phyloP scores from a whole-genome alignment of 1,140 invertebrate species.

The Drosophila watanabei region DNA sequence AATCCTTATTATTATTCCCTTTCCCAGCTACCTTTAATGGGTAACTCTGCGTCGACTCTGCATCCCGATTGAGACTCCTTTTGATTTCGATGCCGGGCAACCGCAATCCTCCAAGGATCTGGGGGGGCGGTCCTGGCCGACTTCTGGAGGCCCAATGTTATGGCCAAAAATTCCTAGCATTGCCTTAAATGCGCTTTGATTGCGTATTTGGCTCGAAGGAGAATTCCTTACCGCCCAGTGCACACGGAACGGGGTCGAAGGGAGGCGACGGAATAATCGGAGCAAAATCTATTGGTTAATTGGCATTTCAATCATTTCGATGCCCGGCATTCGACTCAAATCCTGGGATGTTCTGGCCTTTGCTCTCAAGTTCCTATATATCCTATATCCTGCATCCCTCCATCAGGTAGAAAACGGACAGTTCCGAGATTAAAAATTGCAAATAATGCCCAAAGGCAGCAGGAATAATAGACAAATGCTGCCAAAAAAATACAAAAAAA shows the following conservation, averaged over 20 bases:
- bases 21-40: background rate
- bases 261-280: slow-evolving; percentile 2
- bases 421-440: slow-evolving; percentile 30
- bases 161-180: slow-evolving; percentile 62
- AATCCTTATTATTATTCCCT: background rate
- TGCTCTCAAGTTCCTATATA: background rate
- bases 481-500: background rate
- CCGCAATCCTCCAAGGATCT: slow-evolving; percentile 48
- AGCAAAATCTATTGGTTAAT: slow-evolving; percentile 64
- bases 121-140: background rate
- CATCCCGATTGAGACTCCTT: slow-evolving; percentile 12
- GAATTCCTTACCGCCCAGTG: slow-evolving; percentile 25
- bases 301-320: slow-evolving; percentile 71
- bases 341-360: background rate
- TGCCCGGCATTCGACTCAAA: slow-evolving; percentile 11
- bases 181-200: slow-evolving; percentile 62
- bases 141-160: slow-evolving; percentile 15
- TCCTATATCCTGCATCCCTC: background rate
- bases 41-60: background rate
- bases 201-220: slow-evolving; percentile 35
- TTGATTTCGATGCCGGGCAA: slow-evolving; percentile 46
- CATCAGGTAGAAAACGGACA: slow-evolving; percentile 1
- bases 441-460: slow-evolving; percentile 43
- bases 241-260: background rate
- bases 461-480: slow-evolving; percentile 20